A percentile compares a stretch with the other conserved stretches of the same genome.
Conservation (phyloP, 1,140 invertebrate genomes). For the Telenomus remus region DNA sequence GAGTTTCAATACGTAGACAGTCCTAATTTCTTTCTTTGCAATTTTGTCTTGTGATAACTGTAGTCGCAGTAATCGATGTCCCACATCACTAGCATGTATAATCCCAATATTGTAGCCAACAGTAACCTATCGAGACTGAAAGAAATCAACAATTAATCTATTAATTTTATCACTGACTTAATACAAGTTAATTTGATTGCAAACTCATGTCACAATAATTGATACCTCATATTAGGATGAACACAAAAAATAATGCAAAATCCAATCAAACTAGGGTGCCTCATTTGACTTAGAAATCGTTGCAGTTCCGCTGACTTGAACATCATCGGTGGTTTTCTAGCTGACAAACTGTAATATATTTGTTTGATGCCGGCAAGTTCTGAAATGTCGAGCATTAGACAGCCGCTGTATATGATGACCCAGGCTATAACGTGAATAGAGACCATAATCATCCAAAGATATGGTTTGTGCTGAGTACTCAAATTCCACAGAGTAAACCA, state of each 20-base stretch:
- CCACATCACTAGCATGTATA: constrained; percentile 76
- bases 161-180: constrained; percentile 1
- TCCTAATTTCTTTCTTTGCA: constrained; percentile 62
- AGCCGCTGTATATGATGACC: constrained; percentile 79
- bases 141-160: constrained; percentile 54
- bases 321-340: constrained; percentile 68
- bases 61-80: constrained; percentile 75
- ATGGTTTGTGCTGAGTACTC: constrained; percentile 64
- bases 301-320: constrained; percentile 73
- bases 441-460: constrained; percentile 41
- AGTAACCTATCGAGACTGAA: constrained; percentile 75
- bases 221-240: constrained; percentile 76
- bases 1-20: constrained; percentile 10
- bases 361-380: constrained; percentile 80
- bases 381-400: constrained; percentile 78
- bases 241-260: constrained; percentile 77
- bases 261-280: constrained; percentile 77
- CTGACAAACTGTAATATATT: constrained; percentile 75
- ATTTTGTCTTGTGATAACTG: constrained; percentile 69
- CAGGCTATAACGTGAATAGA: constrained; percentile 77
- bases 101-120: constrained; percentile 70
- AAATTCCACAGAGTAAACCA: constrained; percentile 75
- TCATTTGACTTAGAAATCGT: constrained; percentile 75
- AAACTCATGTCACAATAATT: constrained; percentile 4
- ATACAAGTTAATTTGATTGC: background rate